These are phyloP conservation scores for Bradypodion ventrale DNA, from an alignment of 2,797 vertebrate species.

Conservation along the genomic window DNA sequence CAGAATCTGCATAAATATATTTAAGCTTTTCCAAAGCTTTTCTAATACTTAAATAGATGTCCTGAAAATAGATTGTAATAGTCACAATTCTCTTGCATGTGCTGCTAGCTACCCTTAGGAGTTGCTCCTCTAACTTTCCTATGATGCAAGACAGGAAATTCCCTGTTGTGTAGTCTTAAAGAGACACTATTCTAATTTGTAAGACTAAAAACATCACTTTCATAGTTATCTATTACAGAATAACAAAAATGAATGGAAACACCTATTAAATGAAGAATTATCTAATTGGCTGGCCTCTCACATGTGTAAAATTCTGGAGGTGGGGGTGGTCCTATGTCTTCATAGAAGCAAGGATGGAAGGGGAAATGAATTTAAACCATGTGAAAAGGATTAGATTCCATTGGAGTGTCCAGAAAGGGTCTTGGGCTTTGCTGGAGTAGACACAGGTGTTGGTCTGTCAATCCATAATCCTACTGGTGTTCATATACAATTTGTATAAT, in stretches of 20 bases:
- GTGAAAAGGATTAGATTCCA: too few relatives aligned
- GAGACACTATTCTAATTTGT: neutral
- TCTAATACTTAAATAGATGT: neutral
- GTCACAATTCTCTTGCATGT: neutral
- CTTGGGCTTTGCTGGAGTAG: too few relatives aligned
- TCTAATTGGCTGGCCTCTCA: too few relatives aligned
- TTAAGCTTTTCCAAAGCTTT: neutral
- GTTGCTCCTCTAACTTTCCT: neutral
- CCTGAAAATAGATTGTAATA: neutral
- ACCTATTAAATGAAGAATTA: neutral
- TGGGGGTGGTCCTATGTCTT: neutral
- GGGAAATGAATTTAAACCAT: too few relatives aligned
- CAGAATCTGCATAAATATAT: neutral
- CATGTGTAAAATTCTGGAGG: neutral
- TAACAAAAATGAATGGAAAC: neutral
- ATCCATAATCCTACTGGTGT: too few relatives aligned
- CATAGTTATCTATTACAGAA: neutral
- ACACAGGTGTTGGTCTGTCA: too few relatives aligned
- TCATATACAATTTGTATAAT: too few relatives aligned
- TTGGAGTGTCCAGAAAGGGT: too few relatives aligned
- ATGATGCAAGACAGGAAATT: neutral
- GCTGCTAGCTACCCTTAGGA: too few relatives aligned
- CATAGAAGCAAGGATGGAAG: too few relatives aligned
- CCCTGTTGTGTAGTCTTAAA: neutral
- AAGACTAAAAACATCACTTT: neutral